These are phyloP conservation scores for Macrosoma leucophasiata DNA, from an alignment of 2,888 invertebrate species.

Conservation along the genomic window DNA sequence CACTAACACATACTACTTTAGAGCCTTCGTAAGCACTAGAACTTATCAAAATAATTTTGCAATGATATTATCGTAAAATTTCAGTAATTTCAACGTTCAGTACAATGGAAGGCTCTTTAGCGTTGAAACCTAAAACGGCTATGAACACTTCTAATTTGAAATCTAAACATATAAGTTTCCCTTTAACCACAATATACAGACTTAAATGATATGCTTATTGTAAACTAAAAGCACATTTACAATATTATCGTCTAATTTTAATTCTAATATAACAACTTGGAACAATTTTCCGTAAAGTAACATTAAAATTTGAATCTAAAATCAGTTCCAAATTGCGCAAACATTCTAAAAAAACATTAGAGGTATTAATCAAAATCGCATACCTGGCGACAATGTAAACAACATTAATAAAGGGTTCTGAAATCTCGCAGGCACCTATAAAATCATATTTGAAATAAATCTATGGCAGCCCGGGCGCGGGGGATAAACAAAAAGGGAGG, in stretches of 20 bases:
- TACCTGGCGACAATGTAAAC: conserved; percentile 77
- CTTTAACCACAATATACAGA: too few relatives aligned
- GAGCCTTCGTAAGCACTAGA: conserved; percentile 38
- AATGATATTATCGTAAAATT: not conserved
- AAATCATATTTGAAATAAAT: conserved; percentile 68
- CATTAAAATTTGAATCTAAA: too few relatives aligned
- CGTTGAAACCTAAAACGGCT: conserved; percentile 22
- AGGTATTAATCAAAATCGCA: conserved; percentile 65
- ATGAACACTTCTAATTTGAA: conserved; percentile 22
- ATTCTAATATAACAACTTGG: conserved; percentile 32
- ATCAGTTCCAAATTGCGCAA: conserved; percentile 11
- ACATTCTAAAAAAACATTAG: conserved; percentile 25
- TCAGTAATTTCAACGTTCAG: not conserved
- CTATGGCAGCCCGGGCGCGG: conserved; percentile 70
- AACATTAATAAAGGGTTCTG: conserved; percentile 72
- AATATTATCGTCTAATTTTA: conserved; percentile 17
- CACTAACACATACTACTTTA: conserved; percentile 50
- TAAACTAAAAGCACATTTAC: conserved; percentile 7
- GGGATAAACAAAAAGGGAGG: conserved; percentile 61
- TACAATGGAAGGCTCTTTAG: conserved; percentile 22
- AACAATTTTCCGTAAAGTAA: conserved; percentile 25
- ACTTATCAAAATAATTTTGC: conserved; percentile 1
- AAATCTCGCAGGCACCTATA: conserved; percentile 73
- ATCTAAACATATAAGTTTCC: conserved; percentile 16
- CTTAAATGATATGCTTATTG: too few relatives aligned